Percentiles rank a stretch among this genome's conserved stretches.
Evolutionary conservation across 2,797 vertebrate genomes (phyloP).

Genomic region (Lepus oiostolus): DNA sequence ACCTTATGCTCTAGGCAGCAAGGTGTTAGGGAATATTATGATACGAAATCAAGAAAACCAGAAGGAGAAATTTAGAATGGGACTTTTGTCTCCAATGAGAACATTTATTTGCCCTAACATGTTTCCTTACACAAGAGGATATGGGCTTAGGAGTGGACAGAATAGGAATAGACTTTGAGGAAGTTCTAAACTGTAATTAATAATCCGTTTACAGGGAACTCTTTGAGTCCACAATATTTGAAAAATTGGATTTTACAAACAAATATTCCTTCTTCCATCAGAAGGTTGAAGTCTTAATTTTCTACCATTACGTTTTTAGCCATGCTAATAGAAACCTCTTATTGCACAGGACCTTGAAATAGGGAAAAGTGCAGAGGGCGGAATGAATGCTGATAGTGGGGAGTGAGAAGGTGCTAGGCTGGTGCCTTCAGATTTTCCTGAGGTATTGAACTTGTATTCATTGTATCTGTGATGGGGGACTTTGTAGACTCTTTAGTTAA

Average conservation of each 20-base stretch:
- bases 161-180: neutral
- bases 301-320: neutral
- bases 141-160: neutral
- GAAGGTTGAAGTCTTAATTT: neutral
- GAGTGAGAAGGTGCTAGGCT: neutral
- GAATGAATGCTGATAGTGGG: neutral
- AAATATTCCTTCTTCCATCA: slow-evolving; percentile 10
- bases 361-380: neutral
- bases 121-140: slow-evolving; percentile 9
- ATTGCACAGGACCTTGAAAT: neutral
- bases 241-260: slow-evolving; percentile 15
- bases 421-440: slow-evolving; percentile 6
- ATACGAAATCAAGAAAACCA: slow-evolving; percentile 29
- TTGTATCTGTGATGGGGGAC: neutral
- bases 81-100: slow-evolving; percentile 9
- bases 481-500: neutral
- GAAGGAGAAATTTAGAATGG: slow-evolving; percentile 46
- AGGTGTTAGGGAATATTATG: neutral
- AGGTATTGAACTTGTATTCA: slow-evolving; percentile 7
- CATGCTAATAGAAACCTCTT: neutral
- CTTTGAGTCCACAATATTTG: neutral
- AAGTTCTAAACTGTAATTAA: neutral
- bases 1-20: neutral
- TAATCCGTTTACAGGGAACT: neutral
- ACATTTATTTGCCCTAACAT: neutral